phyloP scores from a whole-genome alignment of 2,888 invertebrate genomes.

The Leptinotarsa peninsularis region DNA sequence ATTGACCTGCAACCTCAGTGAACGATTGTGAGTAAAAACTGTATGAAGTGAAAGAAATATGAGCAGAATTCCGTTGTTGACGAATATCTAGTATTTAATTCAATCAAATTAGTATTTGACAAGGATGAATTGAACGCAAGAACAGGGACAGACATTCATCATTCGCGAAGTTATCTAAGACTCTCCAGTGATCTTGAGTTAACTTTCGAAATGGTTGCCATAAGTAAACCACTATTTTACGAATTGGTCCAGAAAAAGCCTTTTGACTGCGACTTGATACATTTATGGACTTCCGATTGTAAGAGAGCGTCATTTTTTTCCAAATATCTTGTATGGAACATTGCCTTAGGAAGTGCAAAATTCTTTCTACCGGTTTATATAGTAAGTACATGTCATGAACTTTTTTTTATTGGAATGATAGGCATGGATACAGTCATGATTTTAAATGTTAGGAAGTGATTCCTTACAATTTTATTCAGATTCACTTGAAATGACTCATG shows the following conservation, averaged over 20 bases:
- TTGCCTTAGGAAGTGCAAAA: neutral
- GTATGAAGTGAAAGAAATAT: too few relatives aligned
- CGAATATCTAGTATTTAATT: too few relatives aligned
- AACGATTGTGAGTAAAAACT: neutral
- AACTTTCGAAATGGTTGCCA: neutral
- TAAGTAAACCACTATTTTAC: conserved; percentile 3
- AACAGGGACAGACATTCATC: too few relatives aligned
- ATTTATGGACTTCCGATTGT: neutral
- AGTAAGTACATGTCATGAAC: neutral
- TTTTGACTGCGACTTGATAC: neutral
- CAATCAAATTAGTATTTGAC: too few relatives aligned
- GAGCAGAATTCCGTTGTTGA: too few relatives aligned
- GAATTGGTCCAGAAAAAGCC: neutral
- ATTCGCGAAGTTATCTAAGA: too few relatives aligned
- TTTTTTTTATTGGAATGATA: neutral
- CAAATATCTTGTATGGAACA: neutral
- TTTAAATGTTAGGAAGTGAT: too few relatives aligned
- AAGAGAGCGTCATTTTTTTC: neutral
- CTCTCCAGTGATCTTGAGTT: neutral
- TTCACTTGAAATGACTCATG: too few relatives aligned
- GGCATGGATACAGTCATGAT: too few relatives aligned
- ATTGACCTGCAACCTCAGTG: neutral
- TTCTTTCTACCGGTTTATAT: neutral
- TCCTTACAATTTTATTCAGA: too few relatives aligned
- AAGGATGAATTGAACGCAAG: too few relatives aligned